Evolutionary conservation across 2,888 invertebrate genomes (phyloP), one percentile per base, ranked within the genome.

Genomic region (Apodemia mormo): DNA sequence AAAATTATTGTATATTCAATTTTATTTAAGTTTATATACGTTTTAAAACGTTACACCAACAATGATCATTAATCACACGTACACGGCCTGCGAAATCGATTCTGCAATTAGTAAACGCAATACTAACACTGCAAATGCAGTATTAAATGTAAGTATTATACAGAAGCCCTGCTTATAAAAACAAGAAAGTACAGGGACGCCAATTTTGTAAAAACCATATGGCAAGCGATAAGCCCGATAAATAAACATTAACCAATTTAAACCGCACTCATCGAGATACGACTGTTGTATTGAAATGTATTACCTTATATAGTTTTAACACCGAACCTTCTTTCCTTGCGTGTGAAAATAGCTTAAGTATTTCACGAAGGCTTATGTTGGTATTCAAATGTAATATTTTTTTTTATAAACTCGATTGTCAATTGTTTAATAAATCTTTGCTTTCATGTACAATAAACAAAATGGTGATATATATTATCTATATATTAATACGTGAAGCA

Each of bases 241-340:
- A 75, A 76, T 76, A 76, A 74, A 76, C 74, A 77, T 76, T 68
- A 73, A 67, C 72, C 73, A 74, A 73, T 76, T 77, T 76, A 73
- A 74, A 68, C 66, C 33, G 56, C 58, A 71, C 70, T 66, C 68
- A 73, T 68, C 71, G 71, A 71, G 72, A 71, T 72, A 70, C 67
- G 40, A 40, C 70, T 71, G 70, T 70, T 70, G 73, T 71, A 74
- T 73, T 73, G 68, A 75, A 73, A 73, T 74, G 70, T 73, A 70
- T 8, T 37, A 45, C 73, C 74, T 37, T 74, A 70, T 75, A 71
- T 71, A 70, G 43, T 61, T 70, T 71, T 70, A 73, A 56, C 71
- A 56, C 67, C 56, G 43, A 40, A 67, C 70, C 66, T 66, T 70
- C 65, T 64, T 71, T 72, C 72, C 37, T 66, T 67, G 58, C 69